Evolutionary conservation across 2,888 invertebrate species (phyloP), one percentile per base, ranked within the genome.

Genomic region (Lottia gigantea): DNA sequence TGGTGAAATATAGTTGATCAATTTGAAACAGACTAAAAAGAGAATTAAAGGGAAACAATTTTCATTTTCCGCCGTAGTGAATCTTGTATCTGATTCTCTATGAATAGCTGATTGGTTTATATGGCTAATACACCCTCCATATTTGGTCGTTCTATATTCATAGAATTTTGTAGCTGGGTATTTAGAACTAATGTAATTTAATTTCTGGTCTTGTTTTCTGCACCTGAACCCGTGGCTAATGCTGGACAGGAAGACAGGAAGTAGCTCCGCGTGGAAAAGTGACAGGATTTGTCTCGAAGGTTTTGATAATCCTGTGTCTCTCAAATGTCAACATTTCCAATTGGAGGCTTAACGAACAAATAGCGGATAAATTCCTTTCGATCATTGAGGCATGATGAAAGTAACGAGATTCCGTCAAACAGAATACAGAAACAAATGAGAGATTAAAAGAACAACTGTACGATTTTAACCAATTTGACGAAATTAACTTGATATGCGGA

Each of bases 131-230:
- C 62, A 62, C 14, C 23, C 16, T 31, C 19, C 45, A 45, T 46
- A 64, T 31, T 62, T 45, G 64, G 19, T 64, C 61, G 61, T 67
- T 45, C 62, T 45, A 25, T 67, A 67, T 67, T 62, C 67, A 67
- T 16, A 46, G 62, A 61, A 62, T 14, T 46, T 40, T 19, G 47
- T 62, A 23, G 62, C 67, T 62, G 62, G 62, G 40, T 67, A 61
- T 67, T 61, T 67, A 67, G 23, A 12, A 62, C 61, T 40, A 67
- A n/a, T 67, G 67, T 67, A 67, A 67, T 67, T 67, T 23, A 49
- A 67, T 67, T 62, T 46, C 15, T 25, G 19, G 62, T n/a, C 23
- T 61, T 15, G 46, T 40, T 67, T 49, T 16, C 49, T 49, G 49
- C 49, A 49, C 49, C 49, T 49, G 49, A 49, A 19, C 49, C 49